Conservation (phyloP, 2,113 vertebrate genomes). For the Epinephelus lanceolatus region DNA sequence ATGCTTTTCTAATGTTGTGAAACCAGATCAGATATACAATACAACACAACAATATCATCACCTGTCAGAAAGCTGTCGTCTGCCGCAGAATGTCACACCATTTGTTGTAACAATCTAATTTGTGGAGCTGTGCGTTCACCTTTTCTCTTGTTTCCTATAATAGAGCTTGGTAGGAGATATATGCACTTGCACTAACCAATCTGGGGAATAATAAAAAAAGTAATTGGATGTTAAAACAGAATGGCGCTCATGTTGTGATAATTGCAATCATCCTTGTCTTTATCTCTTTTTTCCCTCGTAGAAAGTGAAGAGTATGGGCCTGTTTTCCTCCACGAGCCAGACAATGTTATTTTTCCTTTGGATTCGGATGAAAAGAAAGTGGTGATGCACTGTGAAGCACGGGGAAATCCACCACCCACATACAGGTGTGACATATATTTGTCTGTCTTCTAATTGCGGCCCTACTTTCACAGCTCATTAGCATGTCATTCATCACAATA, state of each 20-base stretch:
- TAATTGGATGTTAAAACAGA: slow-evolving; percentile 36
- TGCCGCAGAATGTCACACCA: neutral
- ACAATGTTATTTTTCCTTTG: slow-evolving; percentile 90
- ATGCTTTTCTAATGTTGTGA: neutral
- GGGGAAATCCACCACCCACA: slow-evolving; percentile 88
- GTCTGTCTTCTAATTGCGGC: slow-evolving; percentile 24
- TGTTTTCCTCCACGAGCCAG: slow-evolving; percentile 92
- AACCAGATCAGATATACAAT: neutral
- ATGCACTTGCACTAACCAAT: slow-evolving; percentile 1
- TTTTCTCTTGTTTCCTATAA: slow-evolving; percentile 7
- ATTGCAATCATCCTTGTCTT: slow-evolving; percentile 22
- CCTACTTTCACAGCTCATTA: slow-evolving; percentile 27
- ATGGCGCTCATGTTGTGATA: slow-evolving; percentile 21
- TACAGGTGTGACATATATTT: slow-evolving; percentile 88
- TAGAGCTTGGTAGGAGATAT: neutral
- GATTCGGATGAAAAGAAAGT: slow-evolving; percentile 95
- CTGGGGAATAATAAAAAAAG: slow-evolving; percentile 16
- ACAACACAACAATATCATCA: neutral
- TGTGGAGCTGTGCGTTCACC: neutral
- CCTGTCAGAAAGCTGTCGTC: neutral
- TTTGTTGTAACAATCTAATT: no score
- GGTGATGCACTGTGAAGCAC: slow-evolving; percentile 92
- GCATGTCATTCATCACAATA: slow-evolving; percentile 13
- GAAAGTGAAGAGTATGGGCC: slow-evolving; percentile 95
- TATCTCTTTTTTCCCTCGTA: slow-evolving; percentile 67